Evolutionary conservation across 2,797 vertebrate genomes (phyloP).

Genomic region (Coranthus polyacanthus): DNA sequence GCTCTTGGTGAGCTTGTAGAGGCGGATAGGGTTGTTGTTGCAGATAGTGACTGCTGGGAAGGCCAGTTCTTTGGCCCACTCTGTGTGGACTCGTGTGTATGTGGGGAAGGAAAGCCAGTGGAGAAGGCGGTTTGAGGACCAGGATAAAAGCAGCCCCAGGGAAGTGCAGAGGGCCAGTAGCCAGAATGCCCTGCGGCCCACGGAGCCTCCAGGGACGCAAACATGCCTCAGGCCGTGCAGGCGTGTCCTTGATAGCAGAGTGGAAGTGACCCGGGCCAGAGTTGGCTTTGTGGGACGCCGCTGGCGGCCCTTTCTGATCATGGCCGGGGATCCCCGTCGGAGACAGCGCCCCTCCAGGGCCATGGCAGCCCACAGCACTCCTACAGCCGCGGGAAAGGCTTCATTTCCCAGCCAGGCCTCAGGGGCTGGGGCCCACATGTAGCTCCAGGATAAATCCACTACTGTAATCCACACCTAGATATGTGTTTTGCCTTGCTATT

Average conservation of each 20-base stretch:
- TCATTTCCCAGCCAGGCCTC: constrained; percentile 87
- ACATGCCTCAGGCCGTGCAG: constrained; percentile 93
- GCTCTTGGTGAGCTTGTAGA: constrained; percentile 96
- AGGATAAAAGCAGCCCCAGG: constrained; percentile 92
- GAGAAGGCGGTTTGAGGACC: constrained; percentile 95
- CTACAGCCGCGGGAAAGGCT: constrained; percentile 81
- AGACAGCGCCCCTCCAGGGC: constrained; percentile 84
- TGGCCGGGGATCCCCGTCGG: constrained; percentile 79
- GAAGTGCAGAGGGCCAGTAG: constrained; percentile 93
- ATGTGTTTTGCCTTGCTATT: constrained; percentile 17
- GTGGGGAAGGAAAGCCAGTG: constrained; percentile 97
- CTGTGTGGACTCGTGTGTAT: constrained; percentile 92
- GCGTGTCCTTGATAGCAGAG: constrained; percentile 87
- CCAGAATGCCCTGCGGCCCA: constrained; percentile 92
- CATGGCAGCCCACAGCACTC: constrained; percentile 85
- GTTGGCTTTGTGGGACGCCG: constrained; percentile 53
- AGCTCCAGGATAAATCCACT: constrained; percentile 83
- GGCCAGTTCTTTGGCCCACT: constrained; percentile 95
- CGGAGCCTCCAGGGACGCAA: constrained; percentile 86
- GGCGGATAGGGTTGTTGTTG: constrained; percentile 98
- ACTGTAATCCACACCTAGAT: constrained; percentile 75
- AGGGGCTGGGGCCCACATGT: constrained; percentile 85
- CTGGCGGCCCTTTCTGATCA: constrained; percentile 76
- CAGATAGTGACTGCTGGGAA: constrained; percentile 98
- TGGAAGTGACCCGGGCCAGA: constrained; percentile 71